A percentile compares a stretch with the other conserved stretches of the same genome.
Evolutionary conservation across 1,140 invertebrate genomes (phyloP).

Genomic region (Polyergus mexicanus): DNA sequence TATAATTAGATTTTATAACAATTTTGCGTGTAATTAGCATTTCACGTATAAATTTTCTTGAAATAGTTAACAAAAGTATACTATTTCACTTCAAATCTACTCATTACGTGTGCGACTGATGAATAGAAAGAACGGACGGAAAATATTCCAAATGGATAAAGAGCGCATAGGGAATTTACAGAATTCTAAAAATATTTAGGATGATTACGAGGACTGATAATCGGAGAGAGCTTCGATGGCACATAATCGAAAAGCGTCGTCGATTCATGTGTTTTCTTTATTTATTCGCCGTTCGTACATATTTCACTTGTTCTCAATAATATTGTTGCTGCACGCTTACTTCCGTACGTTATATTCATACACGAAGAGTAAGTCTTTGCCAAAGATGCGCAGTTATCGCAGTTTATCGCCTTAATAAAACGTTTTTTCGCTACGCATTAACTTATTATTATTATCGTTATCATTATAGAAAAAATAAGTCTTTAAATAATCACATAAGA

Average conservation of each 20-base stretch:
- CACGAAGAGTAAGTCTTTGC: conserved; percentile 69
- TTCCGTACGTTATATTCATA: conserved; percentile 75
- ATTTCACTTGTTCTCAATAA: conserved; percentile 72
- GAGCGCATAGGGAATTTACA: background rate
- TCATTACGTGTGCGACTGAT: background rate
- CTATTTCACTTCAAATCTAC: background rate
- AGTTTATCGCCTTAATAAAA: conserved; percentile 80
- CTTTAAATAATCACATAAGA: conserved; percentile 87
- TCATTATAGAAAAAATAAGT: conserved; percentile 86
- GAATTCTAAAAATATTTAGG: conserved; percentile 1
- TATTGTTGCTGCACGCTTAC: conserved; percentile 69
- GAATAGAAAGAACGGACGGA: background rate
- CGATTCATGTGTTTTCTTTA: conserved; percentile 79
- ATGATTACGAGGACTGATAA: conserved; percentile 22
- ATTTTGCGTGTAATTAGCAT: conserved; percentile 15
- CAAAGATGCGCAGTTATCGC: conserved; percentile 77
- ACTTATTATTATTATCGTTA: conserved; percentile 82
- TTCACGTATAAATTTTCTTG: background rate
- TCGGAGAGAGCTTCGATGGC: background rate
- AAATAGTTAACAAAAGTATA: background rate
- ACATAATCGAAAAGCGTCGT: conserved; percentile 49
- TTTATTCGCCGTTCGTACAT: conserved; percentile 83
- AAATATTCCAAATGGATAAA: background rate
- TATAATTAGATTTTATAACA: conserved; percentile 17
- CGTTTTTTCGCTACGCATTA: conserved; percentile 81